Conservation (phyloP, 2,888 invertebrate species). For the Nycteola revayana region DNA sequence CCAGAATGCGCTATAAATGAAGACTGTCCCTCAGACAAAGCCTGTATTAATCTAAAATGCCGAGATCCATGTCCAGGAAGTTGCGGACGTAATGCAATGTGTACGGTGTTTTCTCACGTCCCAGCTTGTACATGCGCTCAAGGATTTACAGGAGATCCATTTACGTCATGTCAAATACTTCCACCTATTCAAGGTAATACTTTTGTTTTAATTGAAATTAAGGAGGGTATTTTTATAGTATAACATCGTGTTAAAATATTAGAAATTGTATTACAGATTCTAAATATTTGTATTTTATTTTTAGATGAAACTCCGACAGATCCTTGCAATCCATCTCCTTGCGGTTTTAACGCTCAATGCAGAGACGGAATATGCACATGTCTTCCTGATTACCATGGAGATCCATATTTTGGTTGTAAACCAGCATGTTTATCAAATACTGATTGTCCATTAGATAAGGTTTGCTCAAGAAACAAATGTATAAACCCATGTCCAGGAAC, state of each 20-base stretch:
- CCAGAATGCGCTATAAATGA: slow-evolving; percentile 88
- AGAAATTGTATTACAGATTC: not conserved
- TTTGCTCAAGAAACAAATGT: slow-evolving; percentile 89
- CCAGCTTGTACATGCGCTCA: slow-evolving; percentile 86
- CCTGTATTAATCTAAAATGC: slow-evolving; percentile 89
- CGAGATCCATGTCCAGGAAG: slow-evolving; percentile 88
- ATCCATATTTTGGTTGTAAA: slow-evolving; percentile 87
- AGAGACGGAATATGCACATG: slow-evolving; percentile 86
- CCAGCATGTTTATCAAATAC: slow-evolving; percentile 90
- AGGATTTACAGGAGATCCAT: slow-evolving; percentile 90
- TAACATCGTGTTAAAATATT: not conserved
- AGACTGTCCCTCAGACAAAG: slow-evolving; percentile 86
- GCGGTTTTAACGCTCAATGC: slow-evolving; percentile 85
- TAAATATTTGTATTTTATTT: slow-evolving; percentile 19
- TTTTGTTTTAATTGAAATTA: slow-evolving; percentile 1
- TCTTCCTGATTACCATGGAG: slow-evolving; percentile 86
- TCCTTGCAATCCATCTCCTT: slow-evolving; percentile 89
- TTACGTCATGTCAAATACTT: slow-evolving; percentile 82
- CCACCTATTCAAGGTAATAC: slow-evolving; percentile 67
- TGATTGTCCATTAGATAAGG: slow-evolving; percentile 85
- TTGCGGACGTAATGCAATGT: slow-evolving; percentile 84
- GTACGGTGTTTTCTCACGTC: slow-evolving; percentile 85
- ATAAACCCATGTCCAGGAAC: slow-evolving; percentile 87
- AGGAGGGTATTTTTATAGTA: too few species aligned
- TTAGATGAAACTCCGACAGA: slow-evolving; percentile 69